Evolutionary conservation across 2,888 invertebrate genomes (phyloP).

Genomic region (Tetanocera ferruginea): DNA sequence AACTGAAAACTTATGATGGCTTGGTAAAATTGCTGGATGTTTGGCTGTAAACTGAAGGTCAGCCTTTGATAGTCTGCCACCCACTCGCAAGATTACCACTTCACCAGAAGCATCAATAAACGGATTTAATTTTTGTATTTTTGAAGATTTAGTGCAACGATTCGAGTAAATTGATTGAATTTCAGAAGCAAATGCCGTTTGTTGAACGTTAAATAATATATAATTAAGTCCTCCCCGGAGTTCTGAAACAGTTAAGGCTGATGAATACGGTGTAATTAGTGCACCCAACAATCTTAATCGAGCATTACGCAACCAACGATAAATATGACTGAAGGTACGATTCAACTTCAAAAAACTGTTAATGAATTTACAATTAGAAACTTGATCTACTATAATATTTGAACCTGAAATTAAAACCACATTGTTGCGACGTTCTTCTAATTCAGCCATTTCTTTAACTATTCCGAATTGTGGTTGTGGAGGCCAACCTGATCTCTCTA

Average conservation of each 20-base stretch:
- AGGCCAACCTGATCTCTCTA: no score
- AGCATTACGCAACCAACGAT: no score
- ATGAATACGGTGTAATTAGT: neutral
- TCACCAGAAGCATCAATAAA: conserved; percentile 41
- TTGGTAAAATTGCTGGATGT: conserved; percentile 53
- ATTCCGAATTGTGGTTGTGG: no score
- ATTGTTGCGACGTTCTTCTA: no score
- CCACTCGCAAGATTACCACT: conserved; percentile 50
- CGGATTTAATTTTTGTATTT: conserved; percentile 41
- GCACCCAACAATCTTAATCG: conserved; percentile 11
- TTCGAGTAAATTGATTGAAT: neutral
- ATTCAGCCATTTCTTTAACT: no score
- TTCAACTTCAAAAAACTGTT: no score
- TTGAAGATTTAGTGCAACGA: neutral
- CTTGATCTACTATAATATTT: no score
- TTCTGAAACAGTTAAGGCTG: neutral
- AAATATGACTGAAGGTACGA: no score
- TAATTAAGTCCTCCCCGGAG: neutral
- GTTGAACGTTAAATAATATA: conserved; percentile 21
- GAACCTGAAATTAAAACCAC: no score
- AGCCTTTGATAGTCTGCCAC: conserved; percentile 52
- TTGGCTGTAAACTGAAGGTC: conserved; percentile 41
- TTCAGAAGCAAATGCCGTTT: neutral
- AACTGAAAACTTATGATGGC: conserved; percentile 44
- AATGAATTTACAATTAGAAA: no score